Base-by-base conservation (phyloP, 92 coral and sea anemone genomes). In the Porites cylindrica region DNA sequence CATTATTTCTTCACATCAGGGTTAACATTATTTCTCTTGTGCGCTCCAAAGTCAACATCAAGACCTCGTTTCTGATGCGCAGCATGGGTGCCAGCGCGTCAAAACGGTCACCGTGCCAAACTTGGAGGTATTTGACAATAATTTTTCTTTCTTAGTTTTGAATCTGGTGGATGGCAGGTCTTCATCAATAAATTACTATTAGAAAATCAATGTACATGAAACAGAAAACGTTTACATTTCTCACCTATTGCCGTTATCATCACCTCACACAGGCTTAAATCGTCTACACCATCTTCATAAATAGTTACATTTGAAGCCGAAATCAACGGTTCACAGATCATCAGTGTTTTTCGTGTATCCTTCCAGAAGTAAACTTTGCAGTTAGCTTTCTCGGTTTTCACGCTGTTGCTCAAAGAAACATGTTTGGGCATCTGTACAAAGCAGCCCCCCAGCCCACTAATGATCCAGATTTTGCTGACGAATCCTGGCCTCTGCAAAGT, bases 261-360 rank as follows among this genome's bases (percentile, higher is more conserved):
- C 63, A 93, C 96, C 65, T 93, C 96, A 54, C 96, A 93, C 8
- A 93, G 86, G 1, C 77, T 81, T 0, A 93, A 67, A 8, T 19
- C 65, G 16, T 80, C 51, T 11, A 69, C 66, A 17, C 69, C 85
- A 51, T 32, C 80, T 20, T 74, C 75, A n/a, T 72, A 66, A 74
- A 93, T 70, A n/a, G 94, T 84, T 53, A 93, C 62, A 53, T 79
- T 63, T 51, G 75, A 64, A 8, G 92, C 89, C 80, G 29, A 65
- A n/a, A 63, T 71, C 9, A 85, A 78, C 19, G 92, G 92, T 12
- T 93, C 88, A 54, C 96, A 93, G 26, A 93, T 58, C 43, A 93
- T 66, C 13, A 91, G 65, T 51, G 78, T 77, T 9, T 47, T 51
- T 38, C 64, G 62, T 38, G 77, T 62, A 12, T 67, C 61, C 58